A percentile compares a stretch with the other conserved stretches of the same genome.
phyloP scores from a whole-genome alignment of 2,797 vertebrate species.

The Borostomias antarcticus region DNA sequence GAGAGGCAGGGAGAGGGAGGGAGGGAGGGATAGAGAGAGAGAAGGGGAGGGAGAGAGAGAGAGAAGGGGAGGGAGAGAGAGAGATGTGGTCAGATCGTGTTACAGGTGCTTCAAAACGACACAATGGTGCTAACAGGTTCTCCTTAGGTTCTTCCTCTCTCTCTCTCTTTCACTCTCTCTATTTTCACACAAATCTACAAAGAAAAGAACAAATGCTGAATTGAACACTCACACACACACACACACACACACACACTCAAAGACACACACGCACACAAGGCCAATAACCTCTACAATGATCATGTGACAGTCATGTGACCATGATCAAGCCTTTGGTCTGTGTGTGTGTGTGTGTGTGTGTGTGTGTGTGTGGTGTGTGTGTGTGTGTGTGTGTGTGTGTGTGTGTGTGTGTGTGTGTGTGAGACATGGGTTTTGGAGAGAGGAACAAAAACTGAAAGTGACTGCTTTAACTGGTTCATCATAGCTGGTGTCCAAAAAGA shows the following conservation, averaged over 20 bases:
- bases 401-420: background rate
- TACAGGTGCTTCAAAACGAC: constrained; percentile 76
- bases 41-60: constrained; percentile 21
- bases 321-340: constrained; percentile 9
- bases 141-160: constrained; percentile 18
- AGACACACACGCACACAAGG: too few species aligned
- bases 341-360: constrained; percentile 11
- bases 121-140: constrained; percentile 68
- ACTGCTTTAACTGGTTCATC: constrained; percentile 34
- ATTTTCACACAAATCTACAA: background rate
- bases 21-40: background rate
- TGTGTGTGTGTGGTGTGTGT: background rate
- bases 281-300: constrained; percentile 48
- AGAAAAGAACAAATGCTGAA: too few species aligned
- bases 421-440: constrained; percentile 29
- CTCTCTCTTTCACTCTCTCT: constrained; percentile 1
- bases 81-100: constrained; percentile 64
- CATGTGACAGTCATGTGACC: constrained; percentile 70
- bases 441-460: too few species aligned
- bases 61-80: constrained; percentile 41
- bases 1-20: constrained; percentile 9
- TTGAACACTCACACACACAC: too few species aligned
- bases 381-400: background rate
- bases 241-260: constrained; percentile 1
- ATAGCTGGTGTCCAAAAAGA: too few species aligned